These are phyloP conservation scores for Phainopepla nitens DNA, from an alignment of 2,113 vertebrate genomes.

Conservation along the genomic window DNA sequence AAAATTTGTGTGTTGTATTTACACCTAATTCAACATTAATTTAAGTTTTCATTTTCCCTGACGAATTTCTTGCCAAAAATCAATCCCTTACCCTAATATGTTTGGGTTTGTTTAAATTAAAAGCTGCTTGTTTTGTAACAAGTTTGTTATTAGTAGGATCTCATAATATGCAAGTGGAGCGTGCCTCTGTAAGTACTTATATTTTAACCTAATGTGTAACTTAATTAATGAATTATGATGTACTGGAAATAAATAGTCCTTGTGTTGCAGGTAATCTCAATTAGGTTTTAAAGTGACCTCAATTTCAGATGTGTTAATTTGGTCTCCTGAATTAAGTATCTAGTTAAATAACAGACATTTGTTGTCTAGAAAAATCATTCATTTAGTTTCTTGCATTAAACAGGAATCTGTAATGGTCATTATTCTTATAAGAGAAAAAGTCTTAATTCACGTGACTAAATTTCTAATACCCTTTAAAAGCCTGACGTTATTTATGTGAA, in stretches of 20 bases:
- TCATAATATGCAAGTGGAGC: not conserved
- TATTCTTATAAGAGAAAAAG: slow-evolving; percentile 30
- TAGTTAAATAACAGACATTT: slow-evolving; percentile 54
- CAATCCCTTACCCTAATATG: not conserved
- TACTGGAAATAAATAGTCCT: slow-evolving; percentile 56
- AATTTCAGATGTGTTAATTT: slow-evolving; percentile 60
- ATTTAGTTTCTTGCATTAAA: slow-evolving; percentile 28
- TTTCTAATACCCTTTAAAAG: slow-evolving; percentile 39
- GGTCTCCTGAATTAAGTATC: slow-evolving; percentile 54
- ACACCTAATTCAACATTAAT: not conserved
- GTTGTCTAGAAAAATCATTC: slow-evolving; percentile 39
- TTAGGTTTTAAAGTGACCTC: slow-evolving; percentile 66
- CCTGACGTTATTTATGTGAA: slow-evolving; percentile 7
- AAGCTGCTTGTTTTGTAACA: not conserved
- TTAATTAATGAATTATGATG: slow-evolving; percentile 55
- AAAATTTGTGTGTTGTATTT: not conserved
- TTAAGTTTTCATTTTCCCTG: not conserved
- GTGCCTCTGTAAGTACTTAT: slow-evolving; percentile 13
- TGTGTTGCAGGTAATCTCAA: slow-evolving; percentile 59
- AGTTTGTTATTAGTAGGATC: not conserved
- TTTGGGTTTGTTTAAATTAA: not conserved
- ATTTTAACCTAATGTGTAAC: slow-evolving; percentile 49
- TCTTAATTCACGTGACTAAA: slow-evolving; percentile 1
- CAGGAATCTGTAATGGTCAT: slow-evolving; percentile 5
- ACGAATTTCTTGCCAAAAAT: not conserved